These are phyloP conservation scores for Enteromius unitaeniatus DNA, from an alignment of 2,797 vertebrate genomes.

Conservation along the genomic window DNA sequence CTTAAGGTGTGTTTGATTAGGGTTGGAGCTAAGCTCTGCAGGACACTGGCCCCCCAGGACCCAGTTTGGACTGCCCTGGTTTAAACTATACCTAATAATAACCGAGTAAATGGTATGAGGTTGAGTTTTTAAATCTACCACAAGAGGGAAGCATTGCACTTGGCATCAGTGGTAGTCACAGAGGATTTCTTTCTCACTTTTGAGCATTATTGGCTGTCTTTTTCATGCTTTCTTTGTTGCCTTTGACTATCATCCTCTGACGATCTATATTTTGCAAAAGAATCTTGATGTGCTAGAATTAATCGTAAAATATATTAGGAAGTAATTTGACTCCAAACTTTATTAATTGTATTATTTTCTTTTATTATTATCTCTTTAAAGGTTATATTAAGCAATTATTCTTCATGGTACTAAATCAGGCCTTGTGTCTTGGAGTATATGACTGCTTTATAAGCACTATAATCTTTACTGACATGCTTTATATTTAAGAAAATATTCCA, in stretches of 20 bases:
- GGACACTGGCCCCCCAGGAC: too few species aligned
- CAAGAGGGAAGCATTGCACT: conserved; percentile 70
- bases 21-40: too few species aligned
- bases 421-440: not conserved
- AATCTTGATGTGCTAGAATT: not conserved
- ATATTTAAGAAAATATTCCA: not conserved
- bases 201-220: not conserved
- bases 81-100: not conserved
- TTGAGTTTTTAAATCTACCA: conserved; percentile 56
- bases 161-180: not conserved
- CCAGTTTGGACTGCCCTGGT: too few species aligned
- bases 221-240: too few species aligned
- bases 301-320: not conserved
- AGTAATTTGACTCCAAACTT: not conserved
- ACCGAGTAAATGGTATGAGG: not conserved
- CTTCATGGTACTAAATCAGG: not conserved
- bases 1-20: too few species aligned
- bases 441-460: not conserved
- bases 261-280: not conserved
- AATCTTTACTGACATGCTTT: not conserved
- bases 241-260: conserved; percentile 6
- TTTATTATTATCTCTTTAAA: not conserved
- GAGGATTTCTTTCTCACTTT: not conserved
- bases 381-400: not conserved
- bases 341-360: too few species aligned